phyloP scores from a whole-genome alignment of 2,797 vertebrate species.

The Mareca strepera region DNA sequence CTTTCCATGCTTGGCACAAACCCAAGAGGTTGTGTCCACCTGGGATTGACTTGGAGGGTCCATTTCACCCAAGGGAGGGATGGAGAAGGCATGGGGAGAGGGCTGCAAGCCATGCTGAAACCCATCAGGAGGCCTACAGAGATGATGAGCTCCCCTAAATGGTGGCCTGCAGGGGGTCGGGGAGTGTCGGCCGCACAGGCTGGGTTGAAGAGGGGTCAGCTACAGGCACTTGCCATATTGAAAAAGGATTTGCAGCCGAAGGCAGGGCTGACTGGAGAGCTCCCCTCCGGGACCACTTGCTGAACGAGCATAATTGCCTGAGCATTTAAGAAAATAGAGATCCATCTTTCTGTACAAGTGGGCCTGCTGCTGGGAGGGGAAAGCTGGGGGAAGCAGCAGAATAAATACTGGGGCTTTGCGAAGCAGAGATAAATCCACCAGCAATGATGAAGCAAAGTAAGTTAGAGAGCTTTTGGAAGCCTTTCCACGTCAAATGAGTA shows the following conservation, averaged over 20 bases:
- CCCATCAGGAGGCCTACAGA: neutral
- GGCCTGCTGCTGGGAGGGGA: neutral
- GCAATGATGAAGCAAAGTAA: neutral
- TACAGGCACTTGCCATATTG: neutral
- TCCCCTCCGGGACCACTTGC: neutral
- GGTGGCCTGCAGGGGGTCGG: rapidly evolving
- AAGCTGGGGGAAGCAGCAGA: neutral
- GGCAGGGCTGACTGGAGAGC: neutral
- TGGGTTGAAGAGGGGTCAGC: neutral
- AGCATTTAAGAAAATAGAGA: conserved; percentile 34
- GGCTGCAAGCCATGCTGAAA: neutral
- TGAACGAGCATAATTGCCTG: neutral
- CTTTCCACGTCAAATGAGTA: neutral
- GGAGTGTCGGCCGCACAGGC: neutral
- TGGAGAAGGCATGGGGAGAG: neutral
- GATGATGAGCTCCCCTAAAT: neutral
- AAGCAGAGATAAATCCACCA: neutral
- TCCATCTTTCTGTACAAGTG: neutral
- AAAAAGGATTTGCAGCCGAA: conserved; percentile 19
- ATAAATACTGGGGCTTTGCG: neutral
- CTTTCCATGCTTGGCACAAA: neutral
- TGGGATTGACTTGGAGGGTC: rapidly evolving
- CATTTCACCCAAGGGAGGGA: neutral
- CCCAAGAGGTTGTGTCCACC: neutral
- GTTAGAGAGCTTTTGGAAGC: neutral